Evolutionary conservation across 2,888 invertebrate species (phyloP).

Genomic region (Oscheius sp.): DNA sequence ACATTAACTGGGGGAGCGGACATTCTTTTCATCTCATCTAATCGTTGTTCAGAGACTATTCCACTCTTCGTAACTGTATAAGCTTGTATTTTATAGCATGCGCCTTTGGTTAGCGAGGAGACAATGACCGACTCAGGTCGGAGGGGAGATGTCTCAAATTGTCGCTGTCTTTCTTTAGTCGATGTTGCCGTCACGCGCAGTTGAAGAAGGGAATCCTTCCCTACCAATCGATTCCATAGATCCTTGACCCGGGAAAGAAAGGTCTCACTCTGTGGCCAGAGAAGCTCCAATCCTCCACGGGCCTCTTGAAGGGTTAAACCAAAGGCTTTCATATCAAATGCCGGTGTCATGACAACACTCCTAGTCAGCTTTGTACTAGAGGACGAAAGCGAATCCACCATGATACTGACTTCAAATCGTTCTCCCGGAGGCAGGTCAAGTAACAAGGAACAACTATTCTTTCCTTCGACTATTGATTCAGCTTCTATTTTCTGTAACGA

Average conservation of each 20-base stretch:
- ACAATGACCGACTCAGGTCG: conserved; percentile 40
- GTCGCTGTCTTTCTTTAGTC: conserved; percentile 36
- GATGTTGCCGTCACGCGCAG: conserved; percentile 46
- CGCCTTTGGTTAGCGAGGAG: conserved; percentile 52
- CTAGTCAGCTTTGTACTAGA: conserved; percentile 60
- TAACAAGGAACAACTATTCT: conserved; percentile 43
- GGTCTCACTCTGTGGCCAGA: conserved; percentile 66
- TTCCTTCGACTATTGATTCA: conserved; percentile 44
- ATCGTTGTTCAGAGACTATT: conserved; percentile 64
- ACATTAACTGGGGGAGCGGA: conserved; percentile 61
- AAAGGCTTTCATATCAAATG: conserved; percentile 66
- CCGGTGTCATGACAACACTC: conserved; percentile 65
- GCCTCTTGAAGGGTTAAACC: conserved; percentile 59
- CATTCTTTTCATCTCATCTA: conserved; percentile 60
- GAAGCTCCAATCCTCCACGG: conserved; percentile 56
- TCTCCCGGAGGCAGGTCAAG: conserved; percentile 52
- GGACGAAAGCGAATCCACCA: conserved; percentile 36
- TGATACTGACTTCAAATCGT: conserved; percentile 52
- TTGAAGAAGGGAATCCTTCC: conserved; percentile 60
- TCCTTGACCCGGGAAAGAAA: conserved; percentile 57
- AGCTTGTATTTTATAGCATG: conserved; percentile 65
- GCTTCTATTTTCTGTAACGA: conserved; percentile 48
- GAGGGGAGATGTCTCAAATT: conserved; percentile 49
- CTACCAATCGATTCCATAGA: conserved; percentile 66
- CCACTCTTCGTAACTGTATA: conserved; percentile 69